Evolutionary conservation across 2,113 vertebrate genomes (phyloP).

Genomic region (Phylloscopus trochiloides): DNA sequence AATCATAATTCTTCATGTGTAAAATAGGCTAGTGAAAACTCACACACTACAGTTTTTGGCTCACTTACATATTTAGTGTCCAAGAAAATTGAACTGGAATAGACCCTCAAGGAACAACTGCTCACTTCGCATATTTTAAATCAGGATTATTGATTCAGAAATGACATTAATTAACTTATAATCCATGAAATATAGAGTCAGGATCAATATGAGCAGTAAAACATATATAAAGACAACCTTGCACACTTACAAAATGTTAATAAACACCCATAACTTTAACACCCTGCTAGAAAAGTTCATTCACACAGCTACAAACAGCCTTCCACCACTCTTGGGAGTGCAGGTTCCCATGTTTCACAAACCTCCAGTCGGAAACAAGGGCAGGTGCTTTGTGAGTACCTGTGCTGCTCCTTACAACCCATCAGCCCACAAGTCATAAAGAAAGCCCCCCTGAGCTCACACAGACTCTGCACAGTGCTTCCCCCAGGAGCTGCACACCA

Average conservation of each 20-base stretch:
- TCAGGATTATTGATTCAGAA: neutral
- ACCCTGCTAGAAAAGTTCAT: neutral
- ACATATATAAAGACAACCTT: neutral
- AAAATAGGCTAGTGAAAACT: neutral
- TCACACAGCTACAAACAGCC: neutral
- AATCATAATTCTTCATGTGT: neutral
- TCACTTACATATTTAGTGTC: neutral
- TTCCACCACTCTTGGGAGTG: neutral
- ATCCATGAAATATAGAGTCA: neutral
- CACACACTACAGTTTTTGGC: neutral
- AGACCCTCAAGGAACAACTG: neutral
- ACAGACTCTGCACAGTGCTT: fast-evolving
- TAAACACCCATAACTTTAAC: neutral
- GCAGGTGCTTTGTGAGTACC: neutral
- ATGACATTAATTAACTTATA: neutral
- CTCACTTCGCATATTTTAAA: neutral
- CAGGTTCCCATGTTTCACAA: neutral
- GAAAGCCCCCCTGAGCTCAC: neutral
- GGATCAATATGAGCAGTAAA: neutral
- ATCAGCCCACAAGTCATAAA: neutral
- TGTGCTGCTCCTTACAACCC: neutral
- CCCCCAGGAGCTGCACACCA: neutral
- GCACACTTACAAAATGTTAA: neutral
- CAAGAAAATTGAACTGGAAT: neutral
- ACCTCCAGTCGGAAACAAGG: neutral